phyloP scores from a whole-genome alignment of 2,888 invertebrate genomes.

The Tipula unca region DNA sequence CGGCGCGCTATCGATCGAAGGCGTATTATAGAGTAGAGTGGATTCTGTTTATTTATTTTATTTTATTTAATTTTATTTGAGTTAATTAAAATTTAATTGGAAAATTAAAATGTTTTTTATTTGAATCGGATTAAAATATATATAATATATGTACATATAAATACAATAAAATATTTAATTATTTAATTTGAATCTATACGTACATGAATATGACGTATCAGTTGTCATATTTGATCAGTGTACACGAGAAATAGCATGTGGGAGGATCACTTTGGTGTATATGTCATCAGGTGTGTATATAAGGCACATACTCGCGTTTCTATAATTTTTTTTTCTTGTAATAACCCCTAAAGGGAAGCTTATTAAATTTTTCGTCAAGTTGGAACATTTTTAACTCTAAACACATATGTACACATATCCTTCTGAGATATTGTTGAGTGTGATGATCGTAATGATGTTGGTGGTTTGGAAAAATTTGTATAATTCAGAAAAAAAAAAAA shows the following conservation, averaged over 20 bases:
- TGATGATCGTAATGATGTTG: slow-evolving; percentile 14
- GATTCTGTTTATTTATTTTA: neutral
- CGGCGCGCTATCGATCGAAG: neutral
- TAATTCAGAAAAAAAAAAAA: neutral
- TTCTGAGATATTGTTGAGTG: neutral
- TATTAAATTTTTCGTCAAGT: neutral
- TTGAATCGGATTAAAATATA: neutral
- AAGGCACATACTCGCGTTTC: neutral
- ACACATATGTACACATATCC: neutral
- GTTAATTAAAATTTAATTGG: slow-evolving; percentile 8
- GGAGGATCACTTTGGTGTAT: neutral
- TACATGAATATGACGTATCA: neutral
- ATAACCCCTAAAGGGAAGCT: neutral
- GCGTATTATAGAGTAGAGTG: neutral
- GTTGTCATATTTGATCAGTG: neutral
- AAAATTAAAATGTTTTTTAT: neutral
- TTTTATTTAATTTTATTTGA: neutral
- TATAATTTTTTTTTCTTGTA: neutral
- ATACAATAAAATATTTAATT: neutral
- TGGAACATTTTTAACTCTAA: neutral
- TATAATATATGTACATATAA: neutral
- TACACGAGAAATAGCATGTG: neutral
- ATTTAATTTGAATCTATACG: neutral
- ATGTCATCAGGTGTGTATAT: neutral
- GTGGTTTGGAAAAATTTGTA: neutral